Base-by-base conservation (phyloP, 2,797 vertebrate species). In the Gallinago stenura region DNA sequence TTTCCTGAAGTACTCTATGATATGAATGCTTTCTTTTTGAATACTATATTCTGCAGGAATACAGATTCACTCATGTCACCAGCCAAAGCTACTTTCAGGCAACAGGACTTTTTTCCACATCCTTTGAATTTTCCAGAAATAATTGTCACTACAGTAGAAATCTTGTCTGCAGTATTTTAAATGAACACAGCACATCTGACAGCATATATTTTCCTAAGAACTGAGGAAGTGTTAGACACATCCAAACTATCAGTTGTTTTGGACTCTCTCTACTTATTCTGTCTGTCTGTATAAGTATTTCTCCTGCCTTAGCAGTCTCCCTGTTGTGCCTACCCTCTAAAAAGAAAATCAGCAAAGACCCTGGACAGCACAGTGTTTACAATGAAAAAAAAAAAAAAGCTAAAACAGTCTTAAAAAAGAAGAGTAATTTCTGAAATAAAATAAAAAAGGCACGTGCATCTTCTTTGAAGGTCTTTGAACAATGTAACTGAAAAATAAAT, bases 61-160 rank as follows among this genome's bases (percentile, higher is more conserved):
- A 65, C 83, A 61, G 10, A 77, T 79, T 89, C 51, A 73, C 89
- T 85, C 37, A 64, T 71, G n/a, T 54, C 60, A 65, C 37, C 28
- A 73, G 65, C 26, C 95, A 93, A 95, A 86, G 6, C 43, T 83
- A 11, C 28, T 95, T 93, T 64, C 12, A 89, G 73, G 71, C 77
- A 50, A 16, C 71, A 39, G 16, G 12, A 33, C 2, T 5, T 70
- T 78, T 71, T 71, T 9, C 4, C 14, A 84, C 79, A 65, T 93
- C 90, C 16, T 92, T 17, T 28, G 57, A 83, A 48, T 90, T 96
- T 93, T 93, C 24, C 72, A 92, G 58, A 57, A 53, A 85, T 62
- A 89, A 7, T 54, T 86, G 65, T 94, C 18, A 10, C 35, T 76
- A 61, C 13, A 35, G 21, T 90, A 90, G 70, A 83, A 88, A 86